Evolutionary conservation across 2,888 invertebrate species (phyloP), one percentile per base, ranked within the genome.

Genomic region (Neoitamus cyanurus): DNA sequence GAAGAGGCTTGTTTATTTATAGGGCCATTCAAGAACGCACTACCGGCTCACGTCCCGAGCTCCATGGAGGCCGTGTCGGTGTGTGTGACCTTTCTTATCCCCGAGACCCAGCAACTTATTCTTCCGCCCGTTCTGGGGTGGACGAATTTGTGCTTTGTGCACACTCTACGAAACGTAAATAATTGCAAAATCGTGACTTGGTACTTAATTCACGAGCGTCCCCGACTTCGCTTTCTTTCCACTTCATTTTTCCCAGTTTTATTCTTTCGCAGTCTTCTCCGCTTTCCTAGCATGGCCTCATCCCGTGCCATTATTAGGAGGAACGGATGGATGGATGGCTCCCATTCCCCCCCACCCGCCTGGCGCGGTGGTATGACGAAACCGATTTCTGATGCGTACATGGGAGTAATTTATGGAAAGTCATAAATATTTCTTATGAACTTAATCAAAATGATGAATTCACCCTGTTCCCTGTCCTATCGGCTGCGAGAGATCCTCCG

Each of bases 151-250:
- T 83, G 84, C 83, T 84, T 86, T 86, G 84, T 86, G 86, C 84
- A 84, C 85, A 84, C 83, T 83, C 83, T 84, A 83, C 70, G 85
- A 86, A 86, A 85, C 84, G 86, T 86, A 86, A 86, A 86, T 86
- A 86, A 86, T 86, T 86, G 86, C 85, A 84, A 86, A 85, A 86
- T 86, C 86, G 86, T 86, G 86, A 86, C 86, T 85, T 86, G 86
- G 83, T 85, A 85, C 85, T 85, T 85, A 86, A 86, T 86, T 85
- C 85, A 83, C 83, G 9, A 58, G 77, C 83, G 37, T 83, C 48
- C 73, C 46, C 48, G 30, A 42, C 25, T 46, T 82, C 70, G 58
- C 80, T 46, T 72, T 70, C 28, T 80, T 70, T 82, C 36, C 58
- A 30, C 58, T 75, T 82, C n/a, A 82, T 83, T 42, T 83, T 72